These are phyloP conservation scores for Dipodomys merriami DNA, from an alignment of 2,113 vertebrate species.

Conservation along the genomic window DNA sequence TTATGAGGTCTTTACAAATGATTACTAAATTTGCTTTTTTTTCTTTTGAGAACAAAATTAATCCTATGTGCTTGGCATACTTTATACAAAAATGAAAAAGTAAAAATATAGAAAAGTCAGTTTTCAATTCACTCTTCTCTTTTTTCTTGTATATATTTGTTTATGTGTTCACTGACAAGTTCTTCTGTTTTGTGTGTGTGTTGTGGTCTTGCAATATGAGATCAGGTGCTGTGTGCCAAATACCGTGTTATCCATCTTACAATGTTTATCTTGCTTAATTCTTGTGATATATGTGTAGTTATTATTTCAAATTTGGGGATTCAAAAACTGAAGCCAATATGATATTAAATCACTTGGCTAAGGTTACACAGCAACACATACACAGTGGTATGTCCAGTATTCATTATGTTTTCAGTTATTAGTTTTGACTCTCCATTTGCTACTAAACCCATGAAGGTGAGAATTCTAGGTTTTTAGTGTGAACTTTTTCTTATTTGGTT, in stretches of 20 bases:
- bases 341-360: not conserved
- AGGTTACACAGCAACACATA: not conserved
- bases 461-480: not conserved
- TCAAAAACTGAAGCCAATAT: not conserved
- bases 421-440: not conserved
- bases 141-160: not conserved
- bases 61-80: not conserved
- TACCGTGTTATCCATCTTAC: not conserved
- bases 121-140: not conserved
- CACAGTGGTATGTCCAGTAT: not conserved
- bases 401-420: not conserved
- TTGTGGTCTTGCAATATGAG: not conserved
- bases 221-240: not conserved
- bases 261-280: not conserved
- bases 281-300: not conserved
- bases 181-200: too few relatives aligned
- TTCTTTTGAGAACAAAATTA: not conserved
- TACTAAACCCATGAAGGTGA: not conserved
- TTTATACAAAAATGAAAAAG: not conserved
- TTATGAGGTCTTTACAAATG: constrained; percentile 27
- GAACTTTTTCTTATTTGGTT: constrained; percentile 11
- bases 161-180: not conserved
- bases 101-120: not conserved
- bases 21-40: constrained; percentile 5
- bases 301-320: not conserved